Evolutionary conservation across 2,888 invertebrate species (phyloP), one percentile per base, ranked within the genome.

Genomic region (Xylota segnis): DNA sequence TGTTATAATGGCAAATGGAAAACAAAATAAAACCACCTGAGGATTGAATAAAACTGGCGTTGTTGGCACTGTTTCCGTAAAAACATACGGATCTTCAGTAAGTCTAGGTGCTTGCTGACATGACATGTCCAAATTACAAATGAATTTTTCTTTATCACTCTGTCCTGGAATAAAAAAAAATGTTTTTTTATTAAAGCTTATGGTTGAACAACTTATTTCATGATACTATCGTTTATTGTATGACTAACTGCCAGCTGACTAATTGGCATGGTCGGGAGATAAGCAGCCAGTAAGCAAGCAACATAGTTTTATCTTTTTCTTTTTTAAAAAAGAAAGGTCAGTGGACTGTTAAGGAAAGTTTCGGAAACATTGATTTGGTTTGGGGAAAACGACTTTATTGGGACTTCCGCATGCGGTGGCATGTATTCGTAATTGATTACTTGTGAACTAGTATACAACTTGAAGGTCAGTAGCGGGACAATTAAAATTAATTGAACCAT

Each of bases 31-130:
- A 58, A 75, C 87, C 88, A 92, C 92, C 90, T 92, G 92, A 88
- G 92, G 90, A 89, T 91, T 92, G 88, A 91, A 92, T 89, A 91
- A 88, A 89, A 91, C 91, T 88, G 92, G 91, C 87, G 92, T 89
- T 86, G 90, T 89, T 90, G 91, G 90, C 89, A 91, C 89, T 88
- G 92, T 90, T 89, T 92, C 92, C 90, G 92, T 92, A 89, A 92
- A 92, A 83, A 91, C 92, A 90, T 92, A 92, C 88, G 92, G 92
- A 92, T 92, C 92, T 90, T 92, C 92, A 88, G 90, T 89, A 88
- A 90, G 89, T 90, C 90, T 91, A 87, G 91, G 89, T 89, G 88
- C 91, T 91, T 92, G 92, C 91, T 92, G 92, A 92, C 92, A 92
- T 92, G 92, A 92, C 92, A 92, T 92, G 90, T 91, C 92, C 92